Evolutionary conservation across 2,888 invertebrate genomes (phyloP).

Genomic region (Stenodema calcarata): DNA sequence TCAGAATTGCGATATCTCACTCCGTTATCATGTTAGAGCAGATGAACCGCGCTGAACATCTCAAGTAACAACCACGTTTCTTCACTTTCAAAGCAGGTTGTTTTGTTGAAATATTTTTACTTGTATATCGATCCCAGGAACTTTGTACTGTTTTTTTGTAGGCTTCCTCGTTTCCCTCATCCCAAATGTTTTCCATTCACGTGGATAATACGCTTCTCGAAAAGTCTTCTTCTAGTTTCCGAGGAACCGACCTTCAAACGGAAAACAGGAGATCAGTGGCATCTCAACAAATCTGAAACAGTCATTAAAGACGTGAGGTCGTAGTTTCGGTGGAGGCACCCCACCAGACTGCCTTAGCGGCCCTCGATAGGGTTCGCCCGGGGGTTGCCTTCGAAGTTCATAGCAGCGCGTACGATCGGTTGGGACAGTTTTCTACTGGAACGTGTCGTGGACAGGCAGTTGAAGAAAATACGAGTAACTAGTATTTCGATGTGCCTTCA

Average conservation of each 20-base stretch:
- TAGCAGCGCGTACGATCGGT: background rate
- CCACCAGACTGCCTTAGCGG: background rate
- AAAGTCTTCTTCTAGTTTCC: background rate
- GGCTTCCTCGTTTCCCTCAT: too few species aligned
- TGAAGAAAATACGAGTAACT: background rate
- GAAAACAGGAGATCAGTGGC: background rate
- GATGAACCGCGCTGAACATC: too few species aligned
- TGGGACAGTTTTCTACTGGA: background rate
- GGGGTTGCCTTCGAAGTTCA: background rate
- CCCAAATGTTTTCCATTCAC: too few species aligned
- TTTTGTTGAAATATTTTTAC: too few species aligned
- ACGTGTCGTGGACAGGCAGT: background rate
- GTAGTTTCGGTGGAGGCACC: background rate
- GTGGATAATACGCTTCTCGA: too few species aligned
- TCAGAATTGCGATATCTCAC: too few species aligned
- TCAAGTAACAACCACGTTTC: too few species aligned
- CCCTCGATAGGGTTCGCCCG: background rate
- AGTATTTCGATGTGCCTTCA: too few species aligned
- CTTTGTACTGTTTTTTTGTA: too few species aligned
- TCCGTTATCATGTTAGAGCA: too few species aligned
- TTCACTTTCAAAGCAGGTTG: too few species aligned
- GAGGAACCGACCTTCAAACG: background rate
- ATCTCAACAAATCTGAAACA: background rate
- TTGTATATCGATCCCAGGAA: too few species aligned
- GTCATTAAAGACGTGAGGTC: background rate